Conservation (phyloP, 2,888 invertebrate species). For the Ectobius pallidus region DNA sequence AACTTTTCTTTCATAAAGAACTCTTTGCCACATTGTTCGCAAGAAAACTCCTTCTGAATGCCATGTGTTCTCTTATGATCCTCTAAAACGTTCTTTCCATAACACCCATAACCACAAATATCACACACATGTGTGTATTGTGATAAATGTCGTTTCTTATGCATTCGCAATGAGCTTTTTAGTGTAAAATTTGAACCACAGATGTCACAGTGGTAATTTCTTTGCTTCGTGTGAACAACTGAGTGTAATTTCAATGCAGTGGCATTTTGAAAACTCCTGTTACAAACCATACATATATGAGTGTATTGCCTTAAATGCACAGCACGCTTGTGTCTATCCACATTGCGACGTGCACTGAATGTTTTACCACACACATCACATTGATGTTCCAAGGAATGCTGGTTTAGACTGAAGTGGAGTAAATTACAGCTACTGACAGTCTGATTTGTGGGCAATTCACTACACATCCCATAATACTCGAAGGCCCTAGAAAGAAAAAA, state of each 20-base stretch:
- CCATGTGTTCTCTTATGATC: slow-evolving; percentile 39
- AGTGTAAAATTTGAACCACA: slow-evolving; percentile 39
- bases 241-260: slow-evolving; percentile 44
- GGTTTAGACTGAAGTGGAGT: too few relatives aligned
- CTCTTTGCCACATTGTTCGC: slow-evolving; percentile 40
- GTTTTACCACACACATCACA: slow-evolving; percentile 49
- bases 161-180: slow-evolving; percentile 44
- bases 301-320: too few relatives aligned
- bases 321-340: too few relatives aligned
- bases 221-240: slow-evolving; percentile 45
- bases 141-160: slow-evolving; percentile 38
- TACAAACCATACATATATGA: slow-evolving; percentile 36
- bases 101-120: slow-evolving; percentile 37
- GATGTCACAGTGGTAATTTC: slow-evolving; percentile 45
- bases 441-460: too few relatives aligned
- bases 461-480: too few relatives aligned
- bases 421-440: too few relatives aligned
- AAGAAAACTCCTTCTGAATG: slow-evolving; percentile 30
- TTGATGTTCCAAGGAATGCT: too few relatives aligned
- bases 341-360: too few relatives aligned
- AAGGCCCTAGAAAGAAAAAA: too few relatives aligned
- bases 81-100: slow-evolving; percentile 29
- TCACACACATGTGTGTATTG: slow-evolving; percentile 28
- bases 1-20: slow-evolving; percentile 44
- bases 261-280: slow-evolving; percentile 27